These are phyloP conservation scores for Callipepla californica DNA, from an alignment of 2,113 vertebrate species.

Conservation along the genomic window DNA sequence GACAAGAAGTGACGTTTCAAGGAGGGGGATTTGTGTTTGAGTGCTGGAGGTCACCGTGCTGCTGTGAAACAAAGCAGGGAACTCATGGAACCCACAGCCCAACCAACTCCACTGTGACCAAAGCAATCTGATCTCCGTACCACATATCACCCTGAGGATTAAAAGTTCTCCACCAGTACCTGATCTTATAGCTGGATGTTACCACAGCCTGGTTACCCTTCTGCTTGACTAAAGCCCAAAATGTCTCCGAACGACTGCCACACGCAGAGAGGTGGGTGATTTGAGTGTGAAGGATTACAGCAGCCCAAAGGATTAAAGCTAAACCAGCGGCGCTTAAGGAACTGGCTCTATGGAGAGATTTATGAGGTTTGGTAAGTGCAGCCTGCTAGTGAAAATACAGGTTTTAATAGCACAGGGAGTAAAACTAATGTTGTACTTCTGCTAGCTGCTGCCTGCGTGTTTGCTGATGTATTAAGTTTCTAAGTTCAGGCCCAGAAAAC, in stretches of 20 bases:
- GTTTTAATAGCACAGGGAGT: slow-evolving; percentile 55
- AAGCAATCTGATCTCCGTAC: background rate
- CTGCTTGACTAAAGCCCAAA: background rate
- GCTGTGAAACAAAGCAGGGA: background rate
- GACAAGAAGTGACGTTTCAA: background rate
- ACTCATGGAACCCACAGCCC: background rate
- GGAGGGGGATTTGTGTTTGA: background rate
- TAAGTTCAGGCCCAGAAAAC: slow-evolving; percentile 53
- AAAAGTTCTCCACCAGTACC: background rate
- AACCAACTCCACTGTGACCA: background rate
- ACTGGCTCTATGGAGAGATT: slow-evolving; percentile 13
- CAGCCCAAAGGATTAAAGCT: background rate
- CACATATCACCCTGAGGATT: background rate
- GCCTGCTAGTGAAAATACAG: slow-evolving; percentile 16
- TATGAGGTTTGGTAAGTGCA: slow-evolving; percentile 38
- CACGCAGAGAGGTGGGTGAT: background rate
- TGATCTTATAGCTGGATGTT: background rate
- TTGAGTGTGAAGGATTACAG: background rate
- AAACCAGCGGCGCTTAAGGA: background rate
- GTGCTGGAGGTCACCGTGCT: background rate
- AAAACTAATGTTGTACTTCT: slow-evolving; percentile 66
- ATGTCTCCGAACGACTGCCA: background rate
- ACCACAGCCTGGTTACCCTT: background rate
- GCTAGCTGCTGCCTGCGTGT: slow-evolving; percentile 6
- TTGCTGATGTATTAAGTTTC: slow-evolving; percentile 63